Evolutionary conservation across 2,888 invertebrate genomes (phyloP).

Genomic region (Watsonalla cultraria): DNA sequence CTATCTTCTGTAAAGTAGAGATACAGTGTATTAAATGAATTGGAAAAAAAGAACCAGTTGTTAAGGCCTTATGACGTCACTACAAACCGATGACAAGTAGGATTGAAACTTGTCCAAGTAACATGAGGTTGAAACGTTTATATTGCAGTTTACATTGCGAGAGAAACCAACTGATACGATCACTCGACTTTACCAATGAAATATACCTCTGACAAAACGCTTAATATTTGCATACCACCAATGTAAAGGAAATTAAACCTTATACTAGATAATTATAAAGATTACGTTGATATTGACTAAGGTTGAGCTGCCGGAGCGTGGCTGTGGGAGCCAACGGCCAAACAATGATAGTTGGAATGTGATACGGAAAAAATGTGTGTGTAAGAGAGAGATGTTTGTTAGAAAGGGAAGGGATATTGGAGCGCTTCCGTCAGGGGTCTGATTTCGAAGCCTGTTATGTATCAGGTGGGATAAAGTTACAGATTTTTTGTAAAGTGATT

Average conservation of each 20-base stretch:
- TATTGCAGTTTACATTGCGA: background rate
- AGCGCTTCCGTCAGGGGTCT: slow-evolving; percentile 45
- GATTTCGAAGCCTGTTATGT: slow-evolving; percentile 16
- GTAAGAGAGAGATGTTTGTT: slow-evolving; percentile 30
- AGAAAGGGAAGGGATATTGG: slow-evolving; percentile 26
- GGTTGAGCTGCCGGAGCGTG: slow-evolving; percentile 43
- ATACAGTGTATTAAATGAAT: background rate
- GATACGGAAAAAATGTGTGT: slow-evolving; percentile 47
- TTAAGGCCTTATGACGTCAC: background rate
- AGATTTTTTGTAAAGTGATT: background rate
- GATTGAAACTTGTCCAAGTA: background rate
- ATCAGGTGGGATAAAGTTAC: slow-evolving; percentile 18
- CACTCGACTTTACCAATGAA: slow-evolving; percentile 9
- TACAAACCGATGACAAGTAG: background rate
- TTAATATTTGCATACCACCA: slow-evolving; percentile 10
- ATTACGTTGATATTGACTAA: slow-evolving; percentile 19
- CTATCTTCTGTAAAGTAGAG: no score
- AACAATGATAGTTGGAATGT: slow-evolving; percentile 68
- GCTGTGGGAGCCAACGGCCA: slow-evolving; percentile 55
- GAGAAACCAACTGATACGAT: background rate
- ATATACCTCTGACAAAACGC: slow-evolving; percentile 23
- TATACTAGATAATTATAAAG: slow-evolving; percentile 27
- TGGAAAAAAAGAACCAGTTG: background rate
- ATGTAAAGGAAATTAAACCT: slow-evolving; percentile 13
- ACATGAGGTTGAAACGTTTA: background rate